A percentile compares a stretch with the other conserved stretches of the same genome.
Evolutionary conservation across 2,888 invertebrate genomes (phyloP).

Genomic region (Stegophylla sp.): DNA sequence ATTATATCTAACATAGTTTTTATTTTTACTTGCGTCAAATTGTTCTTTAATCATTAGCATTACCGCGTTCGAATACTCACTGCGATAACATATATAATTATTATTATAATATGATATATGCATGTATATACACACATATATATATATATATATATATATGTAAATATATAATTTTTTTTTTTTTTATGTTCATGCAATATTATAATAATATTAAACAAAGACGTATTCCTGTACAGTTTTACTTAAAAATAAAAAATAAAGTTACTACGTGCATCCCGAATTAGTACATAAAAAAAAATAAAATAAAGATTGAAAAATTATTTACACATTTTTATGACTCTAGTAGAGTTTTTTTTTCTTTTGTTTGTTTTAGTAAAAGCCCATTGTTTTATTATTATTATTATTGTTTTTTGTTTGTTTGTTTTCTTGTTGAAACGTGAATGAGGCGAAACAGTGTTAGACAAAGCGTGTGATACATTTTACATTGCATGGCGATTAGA

Average conservation of each 20-base stretch:
- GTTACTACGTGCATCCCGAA: constrained; percentile 51
- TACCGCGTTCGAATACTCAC: constrained; percentile 39
- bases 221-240: constrained; percentile 47
- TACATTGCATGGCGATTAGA: constrained; percentile 49
- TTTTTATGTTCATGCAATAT: constrained; percentile 47
- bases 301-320: constrained; percentile 25
- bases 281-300: constrained; percentile 4
- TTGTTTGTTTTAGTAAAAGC: constrained; percentile 2
- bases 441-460: constrained; percentile 47
- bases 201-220: constrained; percentile 28
- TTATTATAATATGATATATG: no score
- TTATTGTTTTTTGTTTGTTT: neutral
- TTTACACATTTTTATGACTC: constrained; percentile 33
- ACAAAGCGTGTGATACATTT: constrained; percentile 52
- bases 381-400: neutral
- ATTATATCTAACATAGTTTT: no score
- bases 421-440: constrained; percentile 20
- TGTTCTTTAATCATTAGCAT: constrained; percentile 9
- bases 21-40: no score
- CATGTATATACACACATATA: no score
- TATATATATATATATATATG: neutral
- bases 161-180: neutral
- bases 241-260: constrained; percentile 41
- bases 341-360: neutral
- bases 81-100: constrained; percentile 8